phyloP scores from a whole-genome alignment of 1,140 invertebrate species.

The Atopsyche davidsoni region DNA sequence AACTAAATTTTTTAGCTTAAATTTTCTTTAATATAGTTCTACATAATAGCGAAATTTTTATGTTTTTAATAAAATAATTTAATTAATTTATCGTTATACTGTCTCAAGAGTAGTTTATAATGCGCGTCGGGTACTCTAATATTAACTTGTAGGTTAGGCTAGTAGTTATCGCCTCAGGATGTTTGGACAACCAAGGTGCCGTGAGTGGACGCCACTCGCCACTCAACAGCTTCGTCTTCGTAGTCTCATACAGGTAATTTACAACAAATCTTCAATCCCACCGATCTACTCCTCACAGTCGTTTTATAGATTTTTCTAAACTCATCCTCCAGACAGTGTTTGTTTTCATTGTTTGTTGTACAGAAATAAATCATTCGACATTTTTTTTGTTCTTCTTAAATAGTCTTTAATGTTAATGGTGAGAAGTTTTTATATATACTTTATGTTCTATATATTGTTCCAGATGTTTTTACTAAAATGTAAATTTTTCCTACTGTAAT shows the following conservation, averaged over 20 bases:
- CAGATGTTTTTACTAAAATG: too few relatives aligned
- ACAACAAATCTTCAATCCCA: background rate
- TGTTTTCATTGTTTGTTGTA: slow-evolving; percentile 4
- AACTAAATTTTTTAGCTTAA: slow-evolving; percentile 7
- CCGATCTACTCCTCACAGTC: background rate
- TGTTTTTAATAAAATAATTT: background rate
- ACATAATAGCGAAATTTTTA: background rate
- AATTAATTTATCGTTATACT: background rate
- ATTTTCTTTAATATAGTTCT: slow-evolving; percentile 6
- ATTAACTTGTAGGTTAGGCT: slow-evolving; percentile 19
- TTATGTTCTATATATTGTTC: too few relatives aligned
- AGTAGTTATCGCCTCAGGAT: slow-evolving; percentile 33
- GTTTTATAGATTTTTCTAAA: background rate
- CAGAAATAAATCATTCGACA: background rate
- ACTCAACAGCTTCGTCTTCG: slow-evolving; percentile 64
- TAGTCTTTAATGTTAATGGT: background rate
- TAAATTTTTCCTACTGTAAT: too few relatives aligned
- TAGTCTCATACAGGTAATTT: slow-evolving; percentile 63
- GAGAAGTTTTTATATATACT: background rate
- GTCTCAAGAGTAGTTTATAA: background rate
- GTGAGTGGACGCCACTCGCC: slow-evolving; percentile 58
- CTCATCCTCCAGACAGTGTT: slow-evolving; percentile 24
- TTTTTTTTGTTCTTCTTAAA: background rate
- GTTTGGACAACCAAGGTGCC: slow-evolving; percentile 55
- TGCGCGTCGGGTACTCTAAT: slow-evolving; percentile 3